phyloP scores from a whole-genome alignment of 2,888 invertebrate species.

The Danaus chrysippus region DNA sequence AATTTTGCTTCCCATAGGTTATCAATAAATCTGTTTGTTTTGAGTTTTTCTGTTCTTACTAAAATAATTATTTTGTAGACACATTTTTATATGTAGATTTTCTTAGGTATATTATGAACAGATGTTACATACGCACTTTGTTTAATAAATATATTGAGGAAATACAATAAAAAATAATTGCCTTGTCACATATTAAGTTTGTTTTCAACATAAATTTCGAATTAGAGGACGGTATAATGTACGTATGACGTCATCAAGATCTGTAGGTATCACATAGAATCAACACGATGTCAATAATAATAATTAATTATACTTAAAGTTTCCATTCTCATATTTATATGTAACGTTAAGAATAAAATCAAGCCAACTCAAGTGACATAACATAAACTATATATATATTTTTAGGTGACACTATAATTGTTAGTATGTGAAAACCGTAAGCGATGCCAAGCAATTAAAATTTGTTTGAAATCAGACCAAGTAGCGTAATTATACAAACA shows the following conservation, averaged over 20 bases:
- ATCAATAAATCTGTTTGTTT: too few species aligned
- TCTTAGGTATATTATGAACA: background rate
- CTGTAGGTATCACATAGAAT: background rate
- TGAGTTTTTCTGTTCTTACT: too few species aligned
- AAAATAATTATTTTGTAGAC: background rate
- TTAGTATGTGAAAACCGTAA: background rate
- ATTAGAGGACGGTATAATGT: background rate
- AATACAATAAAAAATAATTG: slow-evolving; percentile 2
- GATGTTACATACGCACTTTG: background rate
- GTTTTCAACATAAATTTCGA: background rate
- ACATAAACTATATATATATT: too few species aligned
- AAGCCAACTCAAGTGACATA: too few species aligned
- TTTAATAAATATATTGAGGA: background rate
- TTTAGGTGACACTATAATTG: too few species aligned
- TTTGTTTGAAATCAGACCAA: background rate
- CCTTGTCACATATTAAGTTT: background rate
- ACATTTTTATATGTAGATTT: background rate
- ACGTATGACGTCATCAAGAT: background rate
- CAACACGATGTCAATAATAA: too few species aligned
- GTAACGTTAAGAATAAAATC: too few species aligned
- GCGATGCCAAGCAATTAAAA: background rate
- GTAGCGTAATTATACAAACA: slow-evolving; percentile 3
- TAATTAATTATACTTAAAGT: too few species aligned
- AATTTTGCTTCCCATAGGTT: background rate
- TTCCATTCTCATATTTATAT: too few species aligned